Evolutionary conservation across 2,113 vertebrate genomes (phyloP).

Genomic region (rabbit (Oryctolagus cuniculus)): mOryCun1.1 NC_091442.1:59760501-59761000

Average conservation of each 20-base stretch:
- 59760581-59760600: conserved; percentile 51
- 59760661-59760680: background rate
- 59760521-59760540: conserved; percentile 36
- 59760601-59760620: background rate
- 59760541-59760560: conserved; percentile 16
- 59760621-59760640: background rate
- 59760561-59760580: background rate
- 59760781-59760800: background rate
- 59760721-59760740: background rate
- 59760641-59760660: background rate
- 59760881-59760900: too few species aligned
- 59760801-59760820: background rate
- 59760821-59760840: too few species aligned
- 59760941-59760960: too few species aligned
- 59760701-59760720: too few species aligned
- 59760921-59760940: too few species aligned
- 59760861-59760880: too few species aligned
- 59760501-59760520: background rate
- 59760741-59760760: background rate
- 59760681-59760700: background rate
- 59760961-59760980: too few species aligned
- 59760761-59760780: background rate
- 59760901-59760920: too few species aligned
- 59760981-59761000: too few species aligned
- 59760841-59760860: too few species aligned